These are phyloP conservation scores for Drosophila kokeensis DNA, from an alignment of 2,888 invertebrate genomes.

Conservation along the genomic window DNA sequence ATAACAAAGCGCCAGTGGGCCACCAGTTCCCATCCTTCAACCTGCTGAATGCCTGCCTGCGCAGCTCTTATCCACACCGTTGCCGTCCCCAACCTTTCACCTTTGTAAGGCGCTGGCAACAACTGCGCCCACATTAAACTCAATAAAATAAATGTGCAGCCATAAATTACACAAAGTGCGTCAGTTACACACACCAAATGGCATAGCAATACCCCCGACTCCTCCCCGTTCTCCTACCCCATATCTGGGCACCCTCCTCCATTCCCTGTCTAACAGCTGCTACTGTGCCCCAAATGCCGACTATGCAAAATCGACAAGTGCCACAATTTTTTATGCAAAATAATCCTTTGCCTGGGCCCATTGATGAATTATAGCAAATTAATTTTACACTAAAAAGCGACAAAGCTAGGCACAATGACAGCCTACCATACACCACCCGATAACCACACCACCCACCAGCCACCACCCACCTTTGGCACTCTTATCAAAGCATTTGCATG, in stretches of 20 bases:
- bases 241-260: constrained; percentile 4
- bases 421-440: constrained; percentile 25
- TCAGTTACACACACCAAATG: constrained; percentile 61
- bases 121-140: constrained; percentile 75
- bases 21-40: constrained; percentile 51
- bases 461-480: constrained; percentile 15
- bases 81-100: constrained; percentile 42
- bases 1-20: constrained; percentile 54
- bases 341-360: constrained; percentile 67
- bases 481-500: constrained; percentile 74
- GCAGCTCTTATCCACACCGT: neutral
- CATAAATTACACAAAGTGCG: constrained; percentile 74
- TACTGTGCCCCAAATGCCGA: constrained; percentile 43
- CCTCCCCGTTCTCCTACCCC: neutral
- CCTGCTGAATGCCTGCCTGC: constrained; percentile 12
- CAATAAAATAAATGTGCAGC: constrained; percentile 76
- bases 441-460: neutral
- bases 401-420: constrained; percentile 60
- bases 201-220: constrained; percentile 6
- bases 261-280: constrained; percentile 21
- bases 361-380: constrained; percentile 84
- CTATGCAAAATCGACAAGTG: constrained; percentile 71
- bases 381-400: constrained; percentile 79
- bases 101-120: constrained; percentile 53
- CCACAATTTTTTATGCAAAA: constrained; percentile 74